Conservation (phyloP, 1,140 invertebrate species). For the Manduca sexta region DNA sequence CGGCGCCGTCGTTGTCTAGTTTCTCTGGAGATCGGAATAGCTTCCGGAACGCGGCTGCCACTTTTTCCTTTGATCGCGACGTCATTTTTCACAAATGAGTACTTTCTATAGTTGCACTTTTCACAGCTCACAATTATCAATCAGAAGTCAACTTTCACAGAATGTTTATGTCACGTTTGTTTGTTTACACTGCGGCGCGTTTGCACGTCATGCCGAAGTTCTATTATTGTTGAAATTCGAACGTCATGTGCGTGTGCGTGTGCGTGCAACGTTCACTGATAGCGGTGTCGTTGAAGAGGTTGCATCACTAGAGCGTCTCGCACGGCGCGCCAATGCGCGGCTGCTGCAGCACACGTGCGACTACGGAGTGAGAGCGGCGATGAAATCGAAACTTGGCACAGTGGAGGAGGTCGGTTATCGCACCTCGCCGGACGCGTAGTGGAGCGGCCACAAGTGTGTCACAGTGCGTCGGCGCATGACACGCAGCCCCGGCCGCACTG, state of each 20-base stretch:
- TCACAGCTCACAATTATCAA: constrained; percentile 20
- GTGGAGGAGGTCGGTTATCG: constrained; percentile 46
- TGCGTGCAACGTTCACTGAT: too few relatives aligned
- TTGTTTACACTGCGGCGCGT: constrained; percentile 11
- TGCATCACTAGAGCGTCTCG: constrained; percentile 41
- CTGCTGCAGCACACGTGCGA: constrained; percentile 41
- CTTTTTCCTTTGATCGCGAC: constrained; percentile 80
- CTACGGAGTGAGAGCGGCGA: constrained; percentile 43
- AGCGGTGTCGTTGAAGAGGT: constrained; percentile 21
- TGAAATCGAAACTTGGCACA: constrained; percentile 59
- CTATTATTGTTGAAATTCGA: constrained; percentile 37
- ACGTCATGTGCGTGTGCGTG: constrained; percentile 22
- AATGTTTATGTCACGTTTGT: constrained; percentile 25
- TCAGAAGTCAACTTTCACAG: constrained; percentile 21
- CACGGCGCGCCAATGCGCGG: constrained; percentile 23
- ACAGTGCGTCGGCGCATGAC: constrained; percentile 41
- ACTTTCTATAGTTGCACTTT: constrained; percentile 36
- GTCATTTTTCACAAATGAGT: constrained; percentile 74
- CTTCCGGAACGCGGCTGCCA: constrained; percentile 83
- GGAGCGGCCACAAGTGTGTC: constrained; percentile 42
- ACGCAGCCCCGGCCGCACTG: constrained; percentile 21
- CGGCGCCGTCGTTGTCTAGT: constrained; percentile 76
- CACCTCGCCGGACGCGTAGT: constrained; percentile 28
- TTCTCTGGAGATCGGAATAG: constrained; percentile 82
- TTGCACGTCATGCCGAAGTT: constrained; percentile 34